A percentile compares a stretch with the other conserved stretches of the same genome.
These are phyloP conservation scores for Pituophis catenifer DNA, from an alignment of 2,113 vertebrate genomes.

Conservation along the genomic window DNA sequence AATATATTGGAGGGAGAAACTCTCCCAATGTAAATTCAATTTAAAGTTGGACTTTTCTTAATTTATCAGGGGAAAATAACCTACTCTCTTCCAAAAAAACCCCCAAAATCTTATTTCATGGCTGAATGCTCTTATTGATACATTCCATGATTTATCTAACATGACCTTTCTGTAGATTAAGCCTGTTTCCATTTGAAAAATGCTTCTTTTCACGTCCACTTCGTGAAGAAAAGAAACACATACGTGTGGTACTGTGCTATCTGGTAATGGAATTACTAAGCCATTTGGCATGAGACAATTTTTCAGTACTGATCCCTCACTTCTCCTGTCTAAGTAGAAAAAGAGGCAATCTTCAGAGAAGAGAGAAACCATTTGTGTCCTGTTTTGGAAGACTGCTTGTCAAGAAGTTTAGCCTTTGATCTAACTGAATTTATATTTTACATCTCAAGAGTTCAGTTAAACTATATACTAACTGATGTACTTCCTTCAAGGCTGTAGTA, in stretches of 20 bases:
- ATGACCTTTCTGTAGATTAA: background rate
- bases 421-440: background rate
- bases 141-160: background rate
- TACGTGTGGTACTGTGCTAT: background rate
- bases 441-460: background rate
- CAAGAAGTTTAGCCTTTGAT: background rate
- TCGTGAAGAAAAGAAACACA: background rate
- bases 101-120: background rate
- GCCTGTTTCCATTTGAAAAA: background rate
- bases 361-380: background rate
- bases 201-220: background rate
- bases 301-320: background rate
- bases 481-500: slow-evolving; percentile 47
- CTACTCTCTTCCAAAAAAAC: background rate
- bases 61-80: background rate
- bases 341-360: background rate
- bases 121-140: background rate
- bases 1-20: background rate
- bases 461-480: slow-evolving; percentile 43
- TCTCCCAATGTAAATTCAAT: background rate
- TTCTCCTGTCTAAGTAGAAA: background rate
- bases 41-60: background rate
- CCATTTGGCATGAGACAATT: background rate
- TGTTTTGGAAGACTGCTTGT: background rate
- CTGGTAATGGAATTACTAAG: background rate